These are phyloP conservation scores for Junonia oenone DNA, from an alignment of 2,888 invertebrate genomes.

Conservation along the genomic window DNA sequence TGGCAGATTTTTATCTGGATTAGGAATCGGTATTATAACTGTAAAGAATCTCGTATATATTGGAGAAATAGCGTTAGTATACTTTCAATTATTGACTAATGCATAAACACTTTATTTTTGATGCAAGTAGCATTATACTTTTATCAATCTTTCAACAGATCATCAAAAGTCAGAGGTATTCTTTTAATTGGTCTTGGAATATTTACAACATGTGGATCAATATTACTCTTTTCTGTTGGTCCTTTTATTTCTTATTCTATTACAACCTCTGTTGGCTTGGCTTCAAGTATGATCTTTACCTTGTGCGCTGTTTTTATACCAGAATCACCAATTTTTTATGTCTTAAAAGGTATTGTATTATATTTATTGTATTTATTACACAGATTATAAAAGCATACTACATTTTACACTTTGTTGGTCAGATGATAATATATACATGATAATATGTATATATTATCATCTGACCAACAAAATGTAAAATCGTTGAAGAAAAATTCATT, in stretches of 20 bases:
- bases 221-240: slow-evolving; percentile 37
- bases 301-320: slow-evolving; percentile 36
- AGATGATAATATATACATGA: too few relatives aligned
- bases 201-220: slow-evolving; percentile 38
- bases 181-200: slow-evolving; percentile 39
- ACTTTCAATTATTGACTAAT: too few relatives aligned
- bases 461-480: too few relatives aligned
- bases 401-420: too few relatives aligned
- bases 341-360: slow-evolving; percentile 45
- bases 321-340: slow-evolving; percentile 45
- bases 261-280: slow-evolving; percentile 34
- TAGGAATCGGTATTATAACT: slow-evolving; percentile 36
- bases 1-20: slow-evolving; percentile 38
- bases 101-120: too few relatives aligned
- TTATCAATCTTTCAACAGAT: too few relatives aligned
- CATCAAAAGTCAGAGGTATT: slow-evolving; percentile 44
- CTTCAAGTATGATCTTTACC: slow-evolving; percentile 27
- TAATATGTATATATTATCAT: too few relatives aligned
- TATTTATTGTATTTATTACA: background rate
- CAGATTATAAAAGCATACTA: too few relatives aligned
- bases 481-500: too few relatives aligned
- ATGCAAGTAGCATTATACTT: too few relatives aligned
- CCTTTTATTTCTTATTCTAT: slow-evolving; percentile 36
- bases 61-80: slow-evolving; percentile 48
- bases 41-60: slow-evolving; percentile 42